Base-by-base conservation (phyloP, 2,113 vertebrate genomes). In the Thomomys bottae region DNA sequence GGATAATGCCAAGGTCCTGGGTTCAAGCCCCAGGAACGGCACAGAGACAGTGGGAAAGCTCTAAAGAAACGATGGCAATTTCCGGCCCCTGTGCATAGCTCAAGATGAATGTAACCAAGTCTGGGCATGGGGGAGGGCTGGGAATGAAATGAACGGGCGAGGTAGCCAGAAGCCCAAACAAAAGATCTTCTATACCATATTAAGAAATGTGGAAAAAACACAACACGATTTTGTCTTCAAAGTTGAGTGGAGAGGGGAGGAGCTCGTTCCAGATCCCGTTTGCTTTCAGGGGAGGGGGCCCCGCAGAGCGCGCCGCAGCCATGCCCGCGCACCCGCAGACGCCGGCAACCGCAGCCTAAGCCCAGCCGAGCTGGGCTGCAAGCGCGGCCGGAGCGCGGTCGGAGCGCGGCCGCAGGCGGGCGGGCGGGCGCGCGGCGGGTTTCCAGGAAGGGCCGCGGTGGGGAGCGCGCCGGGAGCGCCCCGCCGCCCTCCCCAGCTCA, bases 161-260 rank as follows among this genome's bases (percentile, higher is more conserved):
- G 42, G 26, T 21, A 61, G 49, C 70, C 75, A 85, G 66, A 30
- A 57, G 17, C 90, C 66, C 49, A 84, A 90, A 87, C 72, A 89
- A 91, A 71, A 32, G 32, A 28, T 38, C 54, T 81, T 81, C 63
- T 72, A 89, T 59, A 91, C 92, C 94, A 90, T 91, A 91, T 94
- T 94, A 94, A 95, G 93, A 94, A 92, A 92, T 89, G 64, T 42
- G 77, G 66, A 9, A n/a, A n/a, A n/a, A n/a, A n/a, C n/a, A n/a
- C n/a, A n/a, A n/a, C n/a, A n/a, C n/a, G n/a, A n/a, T 61, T 15
- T 5, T 18, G 83, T 42, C 34, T 64, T 66, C 45, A 67, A 54
- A 87, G 21, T 26, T 34, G 63, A 85, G 30, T 42, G 84, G 63
- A 45, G 10, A 28, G 8, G 8, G 73, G 72, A 89, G 63, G 17